Conservation (phyloP, 2,888 invertebrate species). For the Pheosia tremula region DNA sequence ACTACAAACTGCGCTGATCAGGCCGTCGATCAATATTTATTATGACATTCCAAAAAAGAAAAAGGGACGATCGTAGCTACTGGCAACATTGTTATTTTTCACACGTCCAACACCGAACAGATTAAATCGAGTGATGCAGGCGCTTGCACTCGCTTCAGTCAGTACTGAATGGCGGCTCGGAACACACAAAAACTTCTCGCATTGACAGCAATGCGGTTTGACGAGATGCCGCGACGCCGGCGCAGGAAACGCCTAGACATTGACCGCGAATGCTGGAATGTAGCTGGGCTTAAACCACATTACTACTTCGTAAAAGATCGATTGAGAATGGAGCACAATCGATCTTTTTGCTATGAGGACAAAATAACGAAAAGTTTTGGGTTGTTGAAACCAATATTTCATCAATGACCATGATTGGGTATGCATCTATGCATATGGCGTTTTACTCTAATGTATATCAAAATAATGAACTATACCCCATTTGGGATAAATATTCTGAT, state of each 20-base stretch:
- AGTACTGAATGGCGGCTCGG: conserved; percentile 22
- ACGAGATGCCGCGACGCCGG: conserved; percentile 20
- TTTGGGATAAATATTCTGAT: too few species aligned
- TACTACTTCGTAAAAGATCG: conserved; percentile 4
- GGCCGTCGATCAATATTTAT: neutral
- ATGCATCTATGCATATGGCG: too few species aligned
- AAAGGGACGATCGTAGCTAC: neutral
- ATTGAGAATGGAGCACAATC: neutral
- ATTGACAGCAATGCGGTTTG: conserved; percentile 20
- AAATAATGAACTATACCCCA: too few species aligned
- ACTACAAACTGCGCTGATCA: too few species aligned
- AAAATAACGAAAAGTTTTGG: too few species aligned
- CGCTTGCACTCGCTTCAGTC: neutral
- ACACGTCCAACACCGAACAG: neutral
- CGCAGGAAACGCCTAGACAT: conserved; percentile 20
- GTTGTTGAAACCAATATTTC: too few species aligned
- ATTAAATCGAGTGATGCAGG: neutral
- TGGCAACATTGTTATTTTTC: neutral
- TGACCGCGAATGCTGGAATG: conserved; percentile 12
- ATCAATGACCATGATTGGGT: too few species aligned
- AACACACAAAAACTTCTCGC: conserved; percentile 21
- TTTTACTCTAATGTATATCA: too few species aligned
- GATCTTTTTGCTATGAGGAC: too few species aligned
- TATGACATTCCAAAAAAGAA: neutral
- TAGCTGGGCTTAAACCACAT: neutral